Conservation (phyloP, 1,140 invertebrate species). For the Cryptotermes secundus region DNA sequence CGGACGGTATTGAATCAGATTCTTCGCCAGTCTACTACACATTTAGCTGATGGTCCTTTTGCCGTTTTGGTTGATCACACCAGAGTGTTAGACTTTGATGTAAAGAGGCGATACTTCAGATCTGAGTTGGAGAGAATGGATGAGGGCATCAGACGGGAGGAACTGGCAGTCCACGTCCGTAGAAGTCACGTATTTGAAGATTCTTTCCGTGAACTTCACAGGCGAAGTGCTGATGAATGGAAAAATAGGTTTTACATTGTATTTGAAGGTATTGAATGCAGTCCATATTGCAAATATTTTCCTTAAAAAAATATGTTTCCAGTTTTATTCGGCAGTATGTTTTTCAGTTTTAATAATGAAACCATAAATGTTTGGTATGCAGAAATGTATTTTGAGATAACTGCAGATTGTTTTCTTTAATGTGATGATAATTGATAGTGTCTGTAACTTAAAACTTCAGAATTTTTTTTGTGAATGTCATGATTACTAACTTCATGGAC, state of each 20-base stretch:
- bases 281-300: not conserved
- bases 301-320: constrained; percentile 19
- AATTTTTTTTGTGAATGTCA: too few species aligned
- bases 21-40: constrained; percentile 79
- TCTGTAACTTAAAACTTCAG: too few species aligned
- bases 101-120: constrained; percentile 88
- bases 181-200: constrained; percentile 89
- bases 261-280: constrained; percentile 72
- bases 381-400: too few species aligned
- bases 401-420: too few species aligned
- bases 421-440: too few species aligned
- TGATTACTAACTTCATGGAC: too few species aligned
- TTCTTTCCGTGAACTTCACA: constrained; percentile 85
- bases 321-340: not conserved
- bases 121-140: constrained; percentile 81
- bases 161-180: constrained; percentile 85
- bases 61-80: constrained; percentile 89
- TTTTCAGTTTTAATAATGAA: too few species aligned
- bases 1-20: constrained; percentile 91
- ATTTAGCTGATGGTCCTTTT: constrained; percentile 86
- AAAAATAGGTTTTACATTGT: constrained; percentile 94
- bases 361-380: too few species aligned
- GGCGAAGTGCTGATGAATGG: constrained; percentile 86
- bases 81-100: constrained; percentile 87
- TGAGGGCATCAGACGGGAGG: constrained; percentile 80